These are phyloP conservation scores for Peromyscus leucopus DNA, from an alignment of 2,113 vertebrate species.

Conservation along the genomic window DNA sequence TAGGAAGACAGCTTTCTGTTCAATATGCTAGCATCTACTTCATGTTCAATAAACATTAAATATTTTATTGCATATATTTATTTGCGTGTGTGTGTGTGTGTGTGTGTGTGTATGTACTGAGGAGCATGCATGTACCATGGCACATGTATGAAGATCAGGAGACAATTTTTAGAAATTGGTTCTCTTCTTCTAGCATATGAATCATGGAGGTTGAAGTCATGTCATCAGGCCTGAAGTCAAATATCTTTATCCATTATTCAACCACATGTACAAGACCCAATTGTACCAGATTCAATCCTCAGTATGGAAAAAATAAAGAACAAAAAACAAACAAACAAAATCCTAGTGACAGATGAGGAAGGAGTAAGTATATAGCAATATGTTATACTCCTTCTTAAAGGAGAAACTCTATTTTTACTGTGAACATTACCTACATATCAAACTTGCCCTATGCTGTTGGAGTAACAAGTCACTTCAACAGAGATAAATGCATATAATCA, in stretches of 20 bases:
- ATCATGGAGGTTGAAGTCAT: background rate
- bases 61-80: background rate
- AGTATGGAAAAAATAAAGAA: background rate
- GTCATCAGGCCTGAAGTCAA: background rate
- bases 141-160: background rate
- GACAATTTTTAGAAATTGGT: background rate
- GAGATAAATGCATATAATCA: background rate
- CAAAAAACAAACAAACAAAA: background rate
- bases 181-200: background rate
- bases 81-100: background rate
- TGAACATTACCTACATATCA: background rate
- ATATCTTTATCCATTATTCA: background rate
- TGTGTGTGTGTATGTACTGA: background rate
- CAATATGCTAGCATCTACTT: background rate
- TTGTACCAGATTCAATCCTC: background rate
- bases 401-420: background rate
- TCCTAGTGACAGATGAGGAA: background rate
- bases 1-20: background rate
- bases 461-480: background rate
- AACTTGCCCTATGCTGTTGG: background rate
- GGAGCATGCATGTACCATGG: too few relatives aligned
- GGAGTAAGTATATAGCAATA: background rate
- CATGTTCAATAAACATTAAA: background rate
- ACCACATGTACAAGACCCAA: too few relatives aligned
- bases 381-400: background rate